These are phyloP conservation scores for Platycnemis pennipes DNA, from an alignment of 2,888 invertebrate genomes.

Conservation along the genomic window DNA sequence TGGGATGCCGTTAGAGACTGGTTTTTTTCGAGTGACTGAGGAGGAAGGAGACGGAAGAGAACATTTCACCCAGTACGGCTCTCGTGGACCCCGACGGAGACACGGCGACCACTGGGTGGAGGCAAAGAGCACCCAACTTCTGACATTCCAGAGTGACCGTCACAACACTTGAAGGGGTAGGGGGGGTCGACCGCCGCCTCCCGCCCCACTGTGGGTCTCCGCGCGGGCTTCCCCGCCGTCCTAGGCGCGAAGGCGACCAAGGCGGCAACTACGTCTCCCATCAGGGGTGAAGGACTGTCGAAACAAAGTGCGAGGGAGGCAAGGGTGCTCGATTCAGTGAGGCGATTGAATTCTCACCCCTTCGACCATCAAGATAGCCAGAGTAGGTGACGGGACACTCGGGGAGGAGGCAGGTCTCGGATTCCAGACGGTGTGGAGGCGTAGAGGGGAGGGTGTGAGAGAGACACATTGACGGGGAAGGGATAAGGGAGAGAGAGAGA, in stretches of 20 bases:
- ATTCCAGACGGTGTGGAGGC: constrained; percentile 66
- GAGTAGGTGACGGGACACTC: constrained; percentile 62
- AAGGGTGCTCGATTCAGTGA: constrained; percentile 29
- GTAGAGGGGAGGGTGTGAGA: background rate
- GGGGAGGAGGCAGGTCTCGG: constrained; percentile 44
- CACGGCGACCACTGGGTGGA: background rate
- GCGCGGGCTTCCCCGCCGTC: constrained; percentile 46
- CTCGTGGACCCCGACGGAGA: background rate
- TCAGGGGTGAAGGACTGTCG: constrained; percentile 20
- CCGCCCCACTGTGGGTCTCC: background rate
- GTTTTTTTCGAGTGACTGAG: background rate
- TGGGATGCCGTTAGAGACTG: constrained; percentile 22
- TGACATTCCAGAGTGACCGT: background rate
- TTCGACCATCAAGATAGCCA: constrained; percentile 54
- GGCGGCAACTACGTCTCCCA: constrained; percentile 42
- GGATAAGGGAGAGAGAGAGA: constrained; percentile 4
- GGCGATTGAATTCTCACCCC: constrained; percentile 30
- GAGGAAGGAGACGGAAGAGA: background rate
- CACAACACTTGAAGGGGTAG: background rate
- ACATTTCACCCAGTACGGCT: background rate
- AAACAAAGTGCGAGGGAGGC: background rate
- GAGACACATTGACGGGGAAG: background rate
- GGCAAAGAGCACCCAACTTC: background rate
- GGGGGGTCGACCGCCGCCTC: background rate
- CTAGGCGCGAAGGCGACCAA: background rate